Base-by-base conservation (phyloP, 2,797 vertebrate genomes). In the Kryptopterus vitreolus region DNA sequence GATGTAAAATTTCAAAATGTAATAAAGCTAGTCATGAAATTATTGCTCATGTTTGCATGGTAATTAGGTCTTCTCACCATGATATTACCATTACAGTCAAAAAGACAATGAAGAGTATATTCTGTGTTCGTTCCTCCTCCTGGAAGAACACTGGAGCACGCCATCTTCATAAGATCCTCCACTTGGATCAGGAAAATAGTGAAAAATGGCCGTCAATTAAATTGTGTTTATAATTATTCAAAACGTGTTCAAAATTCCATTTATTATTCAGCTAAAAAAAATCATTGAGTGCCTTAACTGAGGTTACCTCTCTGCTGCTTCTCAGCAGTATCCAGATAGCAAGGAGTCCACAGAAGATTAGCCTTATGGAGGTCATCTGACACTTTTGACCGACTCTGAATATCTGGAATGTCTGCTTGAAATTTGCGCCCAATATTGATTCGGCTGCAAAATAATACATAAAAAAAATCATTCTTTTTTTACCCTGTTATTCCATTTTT, bases 391-490 rank as follows among this genome's bases (percentile, higher is more conserved):
- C 53, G 83, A 65, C 89, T 88, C 75, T 85, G 91, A 26, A 97
- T 88, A 71, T 91, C 88, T 11, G 96, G 96, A 89, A 98, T 94
- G 70, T 94, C 91, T 55, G 96, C 96, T 92, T 98, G 97, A 91
- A 96, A 97, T 87, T 90, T 86, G 77, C 87, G 86, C 35, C 97
- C 97, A 5, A 96, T 91, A 85, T 98, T 98, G 90, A 98, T 97
- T 72, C 91, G 90, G 69, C 97, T 98, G 81, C 68, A 91, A 91
- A 77, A 58, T 80, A 86, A 63, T 43, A 7, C 38, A 79, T 63
- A 16, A 77, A 57, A 29, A 29, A 62, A 46, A 58, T 66, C 20
- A 72, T 24, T 72, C 20, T 24, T 22, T 26, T 11, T 65, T 18
- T 7, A 26, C 69, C 2, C 22, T 52, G 18, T 26, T 24, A 15